These are phyloP conservation scores for Microcebus tavaratra DNA, from an alignment of 2,113 vertebrate genomes.

Conservation along the genomic window DNA sequence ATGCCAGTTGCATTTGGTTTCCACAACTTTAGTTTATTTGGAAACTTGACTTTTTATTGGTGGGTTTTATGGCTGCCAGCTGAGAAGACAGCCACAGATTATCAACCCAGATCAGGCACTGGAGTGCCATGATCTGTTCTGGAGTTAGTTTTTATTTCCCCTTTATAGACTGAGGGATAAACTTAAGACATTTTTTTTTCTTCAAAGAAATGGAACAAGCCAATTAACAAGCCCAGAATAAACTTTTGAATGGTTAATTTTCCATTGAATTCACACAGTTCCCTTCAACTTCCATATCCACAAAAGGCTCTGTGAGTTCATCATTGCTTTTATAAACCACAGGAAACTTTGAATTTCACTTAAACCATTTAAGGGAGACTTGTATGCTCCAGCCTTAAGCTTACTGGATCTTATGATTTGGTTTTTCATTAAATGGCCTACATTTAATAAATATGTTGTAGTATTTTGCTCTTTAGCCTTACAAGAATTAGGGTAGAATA, in stretches of 20 bases:
- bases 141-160: constrained; percentile 22
- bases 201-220: constrained; percentile 50
- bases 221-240: constrained; percentile 48
- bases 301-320: constrained; percentile 1
- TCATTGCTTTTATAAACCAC: neutral
- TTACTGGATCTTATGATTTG: neutral
- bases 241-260: neutral
- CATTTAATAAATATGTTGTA: neutral
- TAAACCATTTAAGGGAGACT: neutral
- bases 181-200: constrained; percentile 48
- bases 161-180: constrained; percentile 27
- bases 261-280: constrained; percentile 4
- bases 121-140: neutral
- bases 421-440: neutral
- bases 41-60: neutral
- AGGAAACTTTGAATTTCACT: neutral
- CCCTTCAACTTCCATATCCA: neutral
- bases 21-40: neutral
- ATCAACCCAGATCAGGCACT: neutral
- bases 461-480: neutral
- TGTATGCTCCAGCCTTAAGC: neutral
- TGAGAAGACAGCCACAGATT: neutral
- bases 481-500: neutral
- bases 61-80: neutral
- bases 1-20: neutral